phyloP scores from a whole-genome alignment of 2,113 vertebrate species.

The Pteronura brasiliensis region DNA sequence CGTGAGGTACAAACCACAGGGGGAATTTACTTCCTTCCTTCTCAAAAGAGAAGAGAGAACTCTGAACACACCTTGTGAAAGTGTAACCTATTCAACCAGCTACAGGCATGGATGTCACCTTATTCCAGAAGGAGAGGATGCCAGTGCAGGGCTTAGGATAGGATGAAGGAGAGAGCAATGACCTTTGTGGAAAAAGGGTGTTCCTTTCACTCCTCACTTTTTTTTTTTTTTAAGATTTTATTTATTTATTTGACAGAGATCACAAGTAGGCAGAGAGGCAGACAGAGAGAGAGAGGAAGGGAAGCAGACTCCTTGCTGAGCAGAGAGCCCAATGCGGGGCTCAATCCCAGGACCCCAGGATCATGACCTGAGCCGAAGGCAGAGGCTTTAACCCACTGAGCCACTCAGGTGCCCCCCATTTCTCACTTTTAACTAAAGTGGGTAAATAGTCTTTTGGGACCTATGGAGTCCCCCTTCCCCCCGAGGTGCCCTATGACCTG shows the following conservation, averaged over 20 bases:
- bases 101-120: not conserved
- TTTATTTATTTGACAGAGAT: no score
- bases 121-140: not conserved
- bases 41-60: not conserved
- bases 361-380: no score
- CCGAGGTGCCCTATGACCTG: accelerated
- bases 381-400: no score
- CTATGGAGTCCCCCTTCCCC: accelerated
- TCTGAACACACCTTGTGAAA: not conserved
- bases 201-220: not conserved
- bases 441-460: not conserved
- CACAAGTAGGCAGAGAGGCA: no score
- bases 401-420: not conserved
- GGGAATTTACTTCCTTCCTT: not conserved
- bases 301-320: no score
- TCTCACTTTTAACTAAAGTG: not conserved
- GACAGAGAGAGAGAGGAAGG: no score
- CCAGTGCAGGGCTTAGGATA: accelerated
- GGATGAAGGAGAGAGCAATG: not conserved
- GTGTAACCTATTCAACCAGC: not conserved
- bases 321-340: no score
- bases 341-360: no score
- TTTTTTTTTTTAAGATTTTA: no score
- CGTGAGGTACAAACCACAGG: accelerated
- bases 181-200: accelerated